Conservation (phyloP, 2,888 invertebrate genomes). For the Hirtodrosophila confusa region DNA sequence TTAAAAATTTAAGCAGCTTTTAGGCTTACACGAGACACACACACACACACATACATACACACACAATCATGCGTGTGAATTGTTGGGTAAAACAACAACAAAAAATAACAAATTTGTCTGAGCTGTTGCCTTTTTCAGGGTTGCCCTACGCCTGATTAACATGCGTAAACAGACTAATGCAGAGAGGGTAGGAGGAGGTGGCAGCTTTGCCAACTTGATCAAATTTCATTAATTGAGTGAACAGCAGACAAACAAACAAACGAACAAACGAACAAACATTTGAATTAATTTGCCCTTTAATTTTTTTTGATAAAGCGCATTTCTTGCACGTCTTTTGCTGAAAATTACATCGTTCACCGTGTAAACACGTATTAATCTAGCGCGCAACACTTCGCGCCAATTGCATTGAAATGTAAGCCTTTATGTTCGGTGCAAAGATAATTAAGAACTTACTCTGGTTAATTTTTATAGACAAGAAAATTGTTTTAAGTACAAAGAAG, state of each 20-base stretch:
- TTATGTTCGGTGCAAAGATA: too few relatives aligned
- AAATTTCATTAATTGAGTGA: conserved; percentile 76
- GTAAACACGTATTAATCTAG: conserved; percentile 24
- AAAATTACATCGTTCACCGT: background rate
- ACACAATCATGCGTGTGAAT: conserved; percentile 30
- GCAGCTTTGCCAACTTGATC: conserved; percentile 57
- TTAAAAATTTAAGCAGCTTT: conserved; percentile 80
- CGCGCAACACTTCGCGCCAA: background rate
- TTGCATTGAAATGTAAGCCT: too few relatives aligned
- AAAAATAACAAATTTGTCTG: conserved; percentile 35
- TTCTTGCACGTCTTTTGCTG: background rate
- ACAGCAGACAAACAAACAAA: conserved; percentile 52
- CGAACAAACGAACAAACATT: conserved; percentile 39
- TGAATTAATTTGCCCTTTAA: conserved; percentile 17
- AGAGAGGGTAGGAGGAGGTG: background rate
- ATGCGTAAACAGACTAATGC: conserved; percentile 52
- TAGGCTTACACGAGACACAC: conserved; percentile 67
- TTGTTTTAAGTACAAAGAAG: too few relatives aligned
- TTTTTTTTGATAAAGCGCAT: too few relatives aligned
- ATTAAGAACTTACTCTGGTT: too few relatives aligned
- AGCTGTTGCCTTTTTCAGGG: conserved; percentile 48
- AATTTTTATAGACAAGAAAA: too few relatives aligned
- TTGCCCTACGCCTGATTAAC: conserved; percentile 66
- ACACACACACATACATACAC: conserved; percentile 28
- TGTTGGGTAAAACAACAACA: conserved; percentile 33